Base-by-base conservation (phyloP, 2,113 vertebrate species). In the Dasyprocta punctata region DNA sequence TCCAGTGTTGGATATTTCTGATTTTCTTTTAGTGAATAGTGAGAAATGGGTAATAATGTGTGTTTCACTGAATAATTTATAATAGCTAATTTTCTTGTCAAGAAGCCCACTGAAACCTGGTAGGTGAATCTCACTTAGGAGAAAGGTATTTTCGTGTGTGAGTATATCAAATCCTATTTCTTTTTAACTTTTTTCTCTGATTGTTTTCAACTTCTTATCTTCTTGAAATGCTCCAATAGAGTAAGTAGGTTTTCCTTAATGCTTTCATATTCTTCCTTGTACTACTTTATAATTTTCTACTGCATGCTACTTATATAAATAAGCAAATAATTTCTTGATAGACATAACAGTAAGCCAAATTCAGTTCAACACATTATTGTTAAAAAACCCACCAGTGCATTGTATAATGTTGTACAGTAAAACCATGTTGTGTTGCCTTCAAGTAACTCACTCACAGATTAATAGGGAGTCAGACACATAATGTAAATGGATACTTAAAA, bases 11-110 rank as follows among this genome's bases (percentile, higher is more conserved):
- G 36, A 52, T 92, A 92, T 97, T 94, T 96, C 71, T 95, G 19
- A 73, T 95, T 90, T 95, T 89, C 52, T 96, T 96, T 95, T 75
- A 91, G 49, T 82, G 9, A 94, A 41, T 83, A 93, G 86, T 95
- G 52, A 96, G 63, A 61, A 95, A 80, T 86, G 49, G 54, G 33
- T 19, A 41, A 60, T 60, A 87, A 63, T 56, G 92, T 96, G 92
- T 90, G 75, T 97, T 96, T 38, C 52, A 92, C 83, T 92, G 94
- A 97, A 91, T 97, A 97, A 95, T 90, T 97, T 96, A 58, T 96
- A 95, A 87, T 93, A 95, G 93, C 63, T 98, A 94, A 96, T 97
- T 97, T 97, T 86, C 75, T 38, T 47, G 58, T 84, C 54, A 85
- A 94, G 83, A 94, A 96, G 7, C 12, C 87, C n/a, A 90, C 89